Evolutionary conservation across 2,113 vertebrate species (phyloP).

Genomic region (Cyanocitta stelleri): DNA sequence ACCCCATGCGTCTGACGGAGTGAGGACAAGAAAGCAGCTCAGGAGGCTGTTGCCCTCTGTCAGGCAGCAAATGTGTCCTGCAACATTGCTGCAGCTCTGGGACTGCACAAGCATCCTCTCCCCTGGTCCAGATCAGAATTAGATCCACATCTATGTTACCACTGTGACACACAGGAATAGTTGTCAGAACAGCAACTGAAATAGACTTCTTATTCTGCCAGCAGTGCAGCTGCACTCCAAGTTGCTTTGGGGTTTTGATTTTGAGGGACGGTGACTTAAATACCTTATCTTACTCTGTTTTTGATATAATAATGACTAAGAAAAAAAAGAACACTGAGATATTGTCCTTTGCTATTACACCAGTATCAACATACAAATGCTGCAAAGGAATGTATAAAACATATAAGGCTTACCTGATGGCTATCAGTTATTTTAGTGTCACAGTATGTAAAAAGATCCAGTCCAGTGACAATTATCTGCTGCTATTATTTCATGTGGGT

Average conservation of each 20-base stretch:
- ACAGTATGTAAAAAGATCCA: not conserved
- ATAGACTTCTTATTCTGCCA: not conserved
- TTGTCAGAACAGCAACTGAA: not conserved
- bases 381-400: not conserved
- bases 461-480: not conserved
- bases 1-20: accelerated
- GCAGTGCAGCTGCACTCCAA: not conserved
- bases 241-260: not conserved
- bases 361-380: not conserved
- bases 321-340: not conserved
- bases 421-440: not conserved
- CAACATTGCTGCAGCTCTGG: not conserved
- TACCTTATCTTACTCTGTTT: not conserved
- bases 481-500: not conserved
- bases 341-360: not conserved
- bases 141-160: not conserved
- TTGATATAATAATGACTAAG: not conserved
- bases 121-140: not conserved
- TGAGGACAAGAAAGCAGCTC: not conserved
- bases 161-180: not conserved
- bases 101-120: not conserved
- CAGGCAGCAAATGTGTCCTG: not conserved
- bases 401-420: not conserved
- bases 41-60: not conserved
- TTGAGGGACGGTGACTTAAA: not conserved